These are phyloP conservation scores for Phortica okadai DNA, from an alignment of 2,888 invertebrate species.

Conservation along the genomic window DNA sequence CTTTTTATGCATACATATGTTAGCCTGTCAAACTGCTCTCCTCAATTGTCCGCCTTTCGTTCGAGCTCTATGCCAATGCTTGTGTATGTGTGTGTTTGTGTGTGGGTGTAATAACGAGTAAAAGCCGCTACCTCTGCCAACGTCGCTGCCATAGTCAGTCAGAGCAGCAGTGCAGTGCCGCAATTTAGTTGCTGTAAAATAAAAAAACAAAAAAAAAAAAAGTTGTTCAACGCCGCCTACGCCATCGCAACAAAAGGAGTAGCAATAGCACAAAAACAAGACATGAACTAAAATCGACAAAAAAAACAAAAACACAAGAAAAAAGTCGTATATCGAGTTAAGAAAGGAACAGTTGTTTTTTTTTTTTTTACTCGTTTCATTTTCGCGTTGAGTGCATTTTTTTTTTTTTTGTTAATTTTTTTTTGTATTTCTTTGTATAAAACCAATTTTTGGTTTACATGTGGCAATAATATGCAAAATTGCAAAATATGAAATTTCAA, in stretches of 20 bases:
- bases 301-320: too few relatives aligned
- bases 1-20: background rate
- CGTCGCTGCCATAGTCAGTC: background rate
- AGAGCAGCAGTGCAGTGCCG: background rate
- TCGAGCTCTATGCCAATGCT: background rate
- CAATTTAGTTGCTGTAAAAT: background rate
- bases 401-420: too few relatives aligned
- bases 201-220: background rate
- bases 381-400: too few relatives aligned
- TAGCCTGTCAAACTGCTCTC: background rate
- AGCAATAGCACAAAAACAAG: background rate
- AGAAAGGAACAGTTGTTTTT: too few relatives aligned
- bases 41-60: too few relatives aligned
- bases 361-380: background rate
- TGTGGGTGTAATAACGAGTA: slow-evolving; percentile 20
- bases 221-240: too few relatives aligned
- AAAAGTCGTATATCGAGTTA: too few relatives aligned
- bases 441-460: background rate
- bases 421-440: background rate
- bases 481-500: background rate
- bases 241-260: too few relatives aligned
- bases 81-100: background rate
- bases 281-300: background rate
- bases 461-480: background rate
- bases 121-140: background rate